Evolutionary conservation across 2,797 vertebrate genomes (phyloP).

Genomic region (Sebastes steindachneri): DNA sequence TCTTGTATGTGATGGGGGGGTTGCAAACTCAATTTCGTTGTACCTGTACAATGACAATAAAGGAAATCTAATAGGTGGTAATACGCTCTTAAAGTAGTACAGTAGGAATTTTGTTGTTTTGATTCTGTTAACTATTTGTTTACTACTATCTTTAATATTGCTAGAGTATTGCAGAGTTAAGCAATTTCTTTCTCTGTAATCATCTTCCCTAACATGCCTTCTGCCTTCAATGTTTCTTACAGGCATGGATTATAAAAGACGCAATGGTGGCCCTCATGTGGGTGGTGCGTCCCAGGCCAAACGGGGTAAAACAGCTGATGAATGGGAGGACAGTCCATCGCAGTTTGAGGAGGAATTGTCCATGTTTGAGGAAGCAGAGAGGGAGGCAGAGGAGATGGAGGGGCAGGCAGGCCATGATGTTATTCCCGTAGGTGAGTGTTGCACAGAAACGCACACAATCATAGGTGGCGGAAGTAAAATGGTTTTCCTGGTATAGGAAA

Average conservation of each 20-base stretch:
- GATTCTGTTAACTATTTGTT: background rate
- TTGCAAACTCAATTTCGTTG: too few relatives aligned
- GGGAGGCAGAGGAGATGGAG: constrained; percentile 84
- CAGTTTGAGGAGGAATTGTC: constrained; percentile 90
- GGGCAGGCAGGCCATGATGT: constrained; percentile 82
- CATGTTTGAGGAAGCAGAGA: constrained; percentile 88
- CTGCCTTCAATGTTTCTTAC: background rate
- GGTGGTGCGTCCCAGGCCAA: constrained; percentile 81
- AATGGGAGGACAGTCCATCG: constrained; percentile 90
- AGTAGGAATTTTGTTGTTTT: background rate
- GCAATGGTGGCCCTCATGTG: constrained; percentile 68
- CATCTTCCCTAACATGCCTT: background rate
- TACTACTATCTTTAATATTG: background rate
- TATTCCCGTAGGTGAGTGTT: constrained; percentile 80
- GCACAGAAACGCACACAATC: background rate
- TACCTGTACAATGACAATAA: background rate
- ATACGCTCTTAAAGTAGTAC: background rate
- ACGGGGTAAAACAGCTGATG: constrained; percentile 66
- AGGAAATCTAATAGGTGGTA: background rate
- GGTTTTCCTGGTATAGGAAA: background rate
- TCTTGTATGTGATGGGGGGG: too few relatives aligned
- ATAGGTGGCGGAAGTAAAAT: background rate
- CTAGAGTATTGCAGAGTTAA: background rate
- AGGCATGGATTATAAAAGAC: constrained; percentile 86
- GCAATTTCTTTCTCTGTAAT: background rate